Evolutionary conservation across 2,888 invertebrate genomes (phyloP), one percentile per base, ranked within the genome.

Genomic region (Coronaproctus castanopsis): DNA sequence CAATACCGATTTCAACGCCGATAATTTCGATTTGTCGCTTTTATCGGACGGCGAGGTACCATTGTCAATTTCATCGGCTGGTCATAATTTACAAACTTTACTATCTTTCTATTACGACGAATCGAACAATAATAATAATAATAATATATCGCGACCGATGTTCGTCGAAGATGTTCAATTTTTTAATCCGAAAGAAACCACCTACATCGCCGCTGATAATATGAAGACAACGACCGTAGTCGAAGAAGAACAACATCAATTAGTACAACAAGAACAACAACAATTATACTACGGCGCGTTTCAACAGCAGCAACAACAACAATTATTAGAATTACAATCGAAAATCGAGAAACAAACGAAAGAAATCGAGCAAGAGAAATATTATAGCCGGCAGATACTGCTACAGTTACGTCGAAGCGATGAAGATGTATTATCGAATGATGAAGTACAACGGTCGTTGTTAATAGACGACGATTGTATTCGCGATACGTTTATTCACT

Each of bases 61-160:
- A 1, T 55, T 59, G 22, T 52, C 59, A n/a, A 19, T 52, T n/a
- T 50, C 55, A 24, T 49, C 23, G 69, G 68, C 72, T 77, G 75
- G 66, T 67, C 75, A 22, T 69, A 77, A 67, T 75, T 79, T 63
- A 74, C 79, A 59, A 76, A 76, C 1, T 68, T 78, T 14, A 79
- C 80, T 57, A 76, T 79, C 14, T 77, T 78, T 64, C 60, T 64
- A 63, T 55, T 64, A 61, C 57, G 64, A 64, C 57, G 57, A 36
- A 14, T 5, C 62, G 24, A 54, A 61, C 23, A n/a, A n/a, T n/a
- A n/a, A n/a, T n/a, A n/a, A n/a, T n/a, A n/a, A n/a, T n/a, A n/a
- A n/a, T n/a, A n/a, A n/a, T n/a, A n/a, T n/a, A n/a, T 64, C 64
- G n/a, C 63, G 64, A 19, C 62, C 65, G 24, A 57, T 65, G 57